A percentile compares a stretch with the other conserved stretches of the same genome.
These are phyloP conservation scores for Oncopeltus fasciatus DNA, from an alignment of 1,140 invertebrate species.

Conservation along the genomic window DNA sequence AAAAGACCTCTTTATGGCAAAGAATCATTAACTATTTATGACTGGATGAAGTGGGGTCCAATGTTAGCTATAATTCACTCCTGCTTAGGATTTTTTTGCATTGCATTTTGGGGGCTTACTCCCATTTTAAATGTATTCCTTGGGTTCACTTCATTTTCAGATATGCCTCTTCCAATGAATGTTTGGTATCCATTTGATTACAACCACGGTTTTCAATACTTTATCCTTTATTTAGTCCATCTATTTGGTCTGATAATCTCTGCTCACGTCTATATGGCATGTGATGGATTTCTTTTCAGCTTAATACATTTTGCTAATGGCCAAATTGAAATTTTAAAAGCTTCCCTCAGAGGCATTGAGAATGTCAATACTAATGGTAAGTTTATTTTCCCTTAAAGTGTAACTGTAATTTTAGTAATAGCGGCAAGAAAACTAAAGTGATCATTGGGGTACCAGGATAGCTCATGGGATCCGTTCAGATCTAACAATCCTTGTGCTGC, in stretches of 20 bases:
- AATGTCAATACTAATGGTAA: not conserved
- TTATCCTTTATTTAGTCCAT: not conserved
- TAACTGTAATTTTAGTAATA: not conserved
- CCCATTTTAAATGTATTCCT: not conserved
- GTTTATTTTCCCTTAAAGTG: not conserved
- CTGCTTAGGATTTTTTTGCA: not conserved
- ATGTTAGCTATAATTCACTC: not conserved
- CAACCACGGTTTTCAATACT: not conserved
- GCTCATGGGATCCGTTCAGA: not conserved
- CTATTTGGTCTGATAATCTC: not conserved
- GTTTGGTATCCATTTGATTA: constrained; percentile 2
- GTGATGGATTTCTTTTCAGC: constrained; percentile 2
- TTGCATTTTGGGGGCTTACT: not conserved
- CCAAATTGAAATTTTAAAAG: not conserved
- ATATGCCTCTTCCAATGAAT: constrained; percentile 3
- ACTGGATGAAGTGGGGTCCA: not conserved
- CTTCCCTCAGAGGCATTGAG: not conserved
- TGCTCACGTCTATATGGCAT: not conserved
- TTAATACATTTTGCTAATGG: not conserved
- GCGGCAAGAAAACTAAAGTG: not conserved
- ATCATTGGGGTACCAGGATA: not conserved
- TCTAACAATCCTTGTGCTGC: not conserved
- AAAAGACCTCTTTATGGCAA: not conserved
- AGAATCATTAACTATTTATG: not conserved
- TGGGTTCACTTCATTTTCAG: not conserved